Base-by-base conservation (phyloP, 2,797 vertebrate genomes). In the Fundulus diaphanus region DNA sequence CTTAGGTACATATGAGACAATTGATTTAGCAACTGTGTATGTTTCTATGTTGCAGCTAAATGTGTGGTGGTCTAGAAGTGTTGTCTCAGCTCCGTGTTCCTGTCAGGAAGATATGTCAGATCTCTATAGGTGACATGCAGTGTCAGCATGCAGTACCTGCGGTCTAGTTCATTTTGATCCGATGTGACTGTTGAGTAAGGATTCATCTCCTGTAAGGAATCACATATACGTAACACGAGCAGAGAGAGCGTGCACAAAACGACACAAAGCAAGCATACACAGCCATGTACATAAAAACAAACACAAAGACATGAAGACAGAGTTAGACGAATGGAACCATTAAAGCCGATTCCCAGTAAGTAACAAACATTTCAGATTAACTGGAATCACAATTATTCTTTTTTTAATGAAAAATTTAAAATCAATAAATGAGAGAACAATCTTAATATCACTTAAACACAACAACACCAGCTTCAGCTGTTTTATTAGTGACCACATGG, bases 61-160 rank as follows among this genome's bases (percentile, higher is more conserved):
- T 74, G 72, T 82, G 31, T 65, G 54, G 27, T 70, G 56, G 66
- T 84, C 65, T 78, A 78, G 29, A 29, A 24, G 77, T 68, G 80
- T 24, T 27, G 67, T 74, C 51, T 74, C 83, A 74, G 77, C 27
- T n/a, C 77, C 16, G 56, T 52, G 80, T 82, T 76, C 46, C 69
- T 72, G 85, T 84, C 74, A 1, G 87, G 70, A 24, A 82, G 29
- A 73, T n/a, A 31, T 12, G 85, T 80, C 81, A 87, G 83, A 68
- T 91, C 90, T 20, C 80, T 90, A 92, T 87, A 89, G 81, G 90
- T 89, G 61, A 92, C 79, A 69, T 91, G 89, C 44, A 90, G 90
- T 74, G 90, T 89, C 76, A 93, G 85, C 86, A 91, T 88, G 92
- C 92, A 90, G 84, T 96, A 98, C 97, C 97, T 97, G 92, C 86